Evolutionary conservation across 2,113 vertebrate species (phyloP), one percentile per base, ranked within the genome.

Genomic region (Passer montanus): DNA sequence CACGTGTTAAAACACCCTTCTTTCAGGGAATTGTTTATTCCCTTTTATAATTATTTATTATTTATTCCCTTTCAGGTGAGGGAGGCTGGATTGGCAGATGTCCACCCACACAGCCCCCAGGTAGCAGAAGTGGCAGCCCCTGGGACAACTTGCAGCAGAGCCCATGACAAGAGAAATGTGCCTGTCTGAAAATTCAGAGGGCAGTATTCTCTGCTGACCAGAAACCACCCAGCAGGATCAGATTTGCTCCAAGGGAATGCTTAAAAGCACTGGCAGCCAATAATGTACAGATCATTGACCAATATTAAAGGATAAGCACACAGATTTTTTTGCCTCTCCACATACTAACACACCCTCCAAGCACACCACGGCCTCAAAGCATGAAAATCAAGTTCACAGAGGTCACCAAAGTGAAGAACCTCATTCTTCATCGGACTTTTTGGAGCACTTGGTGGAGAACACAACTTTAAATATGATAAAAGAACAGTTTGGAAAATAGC

Each of bases 91-190:
- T 21, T 7, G 33, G 43, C 43, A 83, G 20, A 14, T 69, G 47
- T 9, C 44, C 70, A 58, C 4, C 21, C 41, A 41, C 53, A 26
- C 10, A 11, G 52, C 46, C 52, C 21, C 9, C 37, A 28, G 58
- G 47, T 53, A 73, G 74, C 1, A 3, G 75, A 46, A 74, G n/a
- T 22, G 31, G 41, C 52, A 53, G 52, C 17, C 52, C 52, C 17
- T 53, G 50, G 50, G 50, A 53, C 59, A 49, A 63, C 49, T 55
- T 58, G 50, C 33, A 70, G 81, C 60, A 58, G 17, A 69, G 68
- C 31, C 37, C 27, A 24, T 2, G 18, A 55, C 1, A 12, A 33
- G 15, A 53, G 30, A 63, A 73, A 53, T 0, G 0, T 6, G 27
- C 27, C 35, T 33, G 21, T 30, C 52, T 16, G 26, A 66, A 67